Evolutionary conservation across 2,888 invertebrate genomes (phyloP).

Genomic region (Caenorhabditis sp.): DNA sequence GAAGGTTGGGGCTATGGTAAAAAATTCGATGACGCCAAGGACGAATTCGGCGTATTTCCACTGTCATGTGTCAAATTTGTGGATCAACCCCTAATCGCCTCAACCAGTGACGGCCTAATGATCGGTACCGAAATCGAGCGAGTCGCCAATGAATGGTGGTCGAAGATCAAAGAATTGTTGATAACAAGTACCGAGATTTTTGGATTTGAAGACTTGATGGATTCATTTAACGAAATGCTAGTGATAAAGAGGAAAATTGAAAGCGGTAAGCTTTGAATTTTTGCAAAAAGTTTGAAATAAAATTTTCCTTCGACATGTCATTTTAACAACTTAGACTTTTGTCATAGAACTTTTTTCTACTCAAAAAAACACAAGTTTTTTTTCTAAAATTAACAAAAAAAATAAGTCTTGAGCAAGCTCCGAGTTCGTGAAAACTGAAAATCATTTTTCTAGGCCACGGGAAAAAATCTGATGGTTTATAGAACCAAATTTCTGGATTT

Average conservation of each 20-base stretch:
- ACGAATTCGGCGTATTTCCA: conserved; percentile 28
- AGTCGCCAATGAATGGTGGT: conserved; percentile 38
- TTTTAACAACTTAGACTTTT: too few species aligned
- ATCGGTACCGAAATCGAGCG: conserved; percentile 31
- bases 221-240: conserved; percentile 30
- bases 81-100: conserved; percentile 25
- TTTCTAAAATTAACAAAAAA: too few species aligned
- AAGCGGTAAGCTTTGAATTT: conserved; percentile 10
- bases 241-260: conserved; percentile 36
- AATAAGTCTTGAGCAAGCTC: conserved; percentile 41
- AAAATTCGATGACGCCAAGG: conserved; percentile 28
- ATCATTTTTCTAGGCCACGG: too few species aligned
- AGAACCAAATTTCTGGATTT: too few species aligned
- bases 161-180: conserved; percentile 33
- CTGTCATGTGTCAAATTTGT: conserved; percentile 21
- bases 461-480: too few species aligned
- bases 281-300: too few species aligned
- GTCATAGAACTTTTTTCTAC: too few species aligned
- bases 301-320: too few species aligned
- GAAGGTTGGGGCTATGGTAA: conserved; percentile 29
- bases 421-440: conserved; percentile 33
- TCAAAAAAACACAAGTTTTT: conserved; percentile 29
- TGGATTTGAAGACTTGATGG: conserved; percentile 31
- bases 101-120: conserved; percentile 33
- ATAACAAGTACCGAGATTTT: conserved; percentile 12